Conservation (phyloP, 1,140 invertebrate species). For the Chrysoperla carnea region DNA sequence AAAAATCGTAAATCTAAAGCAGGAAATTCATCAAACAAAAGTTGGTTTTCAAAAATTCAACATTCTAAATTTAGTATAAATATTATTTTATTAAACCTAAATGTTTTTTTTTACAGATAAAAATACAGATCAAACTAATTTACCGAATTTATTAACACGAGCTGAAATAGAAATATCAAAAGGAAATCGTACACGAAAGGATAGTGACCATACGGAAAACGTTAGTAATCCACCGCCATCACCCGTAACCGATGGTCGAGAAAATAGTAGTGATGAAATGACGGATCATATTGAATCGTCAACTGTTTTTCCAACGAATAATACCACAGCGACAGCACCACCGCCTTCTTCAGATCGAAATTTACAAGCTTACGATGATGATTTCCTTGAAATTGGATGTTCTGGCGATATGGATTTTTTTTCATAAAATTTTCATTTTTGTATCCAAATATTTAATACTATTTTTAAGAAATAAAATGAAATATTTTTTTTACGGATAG, state of each 20-base stretch:
- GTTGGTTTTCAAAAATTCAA: too few species aligned
- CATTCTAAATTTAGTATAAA: too few species aligned
- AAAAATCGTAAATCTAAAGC: neutral
- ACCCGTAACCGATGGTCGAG: conserved; percentile 52
- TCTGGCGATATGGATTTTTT: conserved; percentile 59
- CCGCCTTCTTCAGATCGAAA: conserved; percentile 9
- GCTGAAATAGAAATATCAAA: conserved; percentile 33
- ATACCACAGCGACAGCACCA: conserved; percentile 13
- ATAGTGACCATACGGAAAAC: conserved; percentile 24
- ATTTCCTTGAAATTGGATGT: conserved; percentile 48
- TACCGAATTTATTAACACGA: conserved; percentile 34
- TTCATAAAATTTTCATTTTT: conserved; percentile 21
- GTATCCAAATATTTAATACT: conserved; percentile 1
- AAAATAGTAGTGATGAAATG: conserved; percentile 44
- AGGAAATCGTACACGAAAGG: conserved; percentile 22
- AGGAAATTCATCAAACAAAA: too few species aligned
- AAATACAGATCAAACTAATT: conserved; percentile 13
- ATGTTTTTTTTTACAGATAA: too few species aligned
- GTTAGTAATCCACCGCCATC: conserved; percentile 61
- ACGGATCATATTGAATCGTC: conserved; percentile 23
- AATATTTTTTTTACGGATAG: conserved; percentile 13
- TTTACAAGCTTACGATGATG: conserved; percentile 37
- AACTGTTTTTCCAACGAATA: conserved; percentile 11
- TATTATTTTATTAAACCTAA: too few species aligned
- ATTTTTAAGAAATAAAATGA: conserved; percentile 1